phyloP scores from a whole-genome alignment of 2,888 invertebrate species.

The Malthinus seriepunctatus region DNA sequence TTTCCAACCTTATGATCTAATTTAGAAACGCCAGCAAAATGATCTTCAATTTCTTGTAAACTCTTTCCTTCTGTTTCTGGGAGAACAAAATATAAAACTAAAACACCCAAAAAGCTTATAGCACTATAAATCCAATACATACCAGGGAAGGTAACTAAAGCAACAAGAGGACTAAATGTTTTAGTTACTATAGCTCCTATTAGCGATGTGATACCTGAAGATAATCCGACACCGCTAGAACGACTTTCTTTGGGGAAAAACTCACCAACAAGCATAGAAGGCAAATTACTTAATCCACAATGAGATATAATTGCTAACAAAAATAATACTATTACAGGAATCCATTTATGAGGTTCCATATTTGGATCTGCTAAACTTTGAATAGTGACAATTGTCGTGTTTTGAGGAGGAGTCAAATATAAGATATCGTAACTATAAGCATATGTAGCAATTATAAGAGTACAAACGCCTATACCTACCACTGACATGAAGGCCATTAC shows the following conservation, averaged over 20 bases:
- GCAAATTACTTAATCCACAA: constrained; percentile 69
- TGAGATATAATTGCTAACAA: constrained; percentile 71
- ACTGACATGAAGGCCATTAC: constrained; percentile 69
- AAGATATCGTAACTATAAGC: constrained; percentile 47
- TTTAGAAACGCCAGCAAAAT: constrained; percentile 65
- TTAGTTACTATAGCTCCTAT: constrained; percentile 78
- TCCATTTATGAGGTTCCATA: constrained; percentile 56
- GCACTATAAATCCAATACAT: constrained; percentile 72
- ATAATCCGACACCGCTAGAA: constrained; percentile 72
- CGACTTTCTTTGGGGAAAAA: constrained; percentile 71
- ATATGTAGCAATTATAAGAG: constrained; percentile 64
- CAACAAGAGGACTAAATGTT: constrained; percentile 68
- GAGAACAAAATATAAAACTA: constrained; percentile 67
- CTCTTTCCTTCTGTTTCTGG: constrained; percentile 85
- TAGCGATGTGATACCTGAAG: constrained; percentile 74
- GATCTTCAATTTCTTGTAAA: constrained; percentile 70
- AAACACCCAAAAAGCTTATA: constrained; percentile 66
- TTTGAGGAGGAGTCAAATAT: background rate
- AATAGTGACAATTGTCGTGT: background rate
- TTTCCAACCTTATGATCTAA: constrained; percentile 56
- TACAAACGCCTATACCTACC: constrained; percentile 66
- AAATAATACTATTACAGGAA: constrained; percentile 69
- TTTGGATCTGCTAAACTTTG: background rate
- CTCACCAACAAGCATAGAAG: constrained; percentile 83
- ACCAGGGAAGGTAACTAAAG: constrained; percentile 67